Evolutionary conservation across 2,888 invertebrate species (phyloP).

Genomic region (Anorthoa munda): DNA sequence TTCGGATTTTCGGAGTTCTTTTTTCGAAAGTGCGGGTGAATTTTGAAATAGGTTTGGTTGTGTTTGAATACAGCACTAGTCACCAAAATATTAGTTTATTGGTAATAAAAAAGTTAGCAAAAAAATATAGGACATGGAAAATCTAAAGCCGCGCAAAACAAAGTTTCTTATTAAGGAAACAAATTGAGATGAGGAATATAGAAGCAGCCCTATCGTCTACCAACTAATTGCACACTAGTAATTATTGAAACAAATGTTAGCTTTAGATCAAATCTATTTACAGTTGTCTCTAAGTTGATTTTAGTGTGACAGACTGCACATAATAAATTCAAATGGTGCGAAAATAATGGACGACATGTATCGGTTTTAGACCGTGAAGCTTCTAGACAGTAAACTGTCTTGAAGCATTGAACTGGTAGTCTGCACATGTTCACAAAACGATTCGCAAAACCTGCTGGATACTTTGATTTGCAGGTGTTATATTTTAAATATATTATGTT

Average conservation of each 20-base stretch:
- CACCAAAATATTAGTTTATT: neutral
- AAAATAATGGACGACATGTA: slow-evolving; percentile 64
- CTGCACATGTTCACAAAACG: slow-evolving; percentile 28
- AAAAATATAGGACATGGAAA: neutral
- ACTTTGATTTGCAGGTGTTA: slow-evolving; percentile 12
- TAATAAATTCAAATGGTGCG: slow-evolving; percentile 67
- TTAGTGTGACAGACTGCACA: slow-evolving; percentile 61
- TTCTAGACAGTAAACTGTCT: slow-evolving; percentile 50
- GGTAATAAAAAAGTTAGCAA: neutral
- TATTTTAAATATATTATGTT: neutral
- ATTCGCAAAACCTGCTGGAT: slow-evolving; percentile 17
- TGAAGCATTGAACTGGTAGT: slow-evolving; percentile 25
- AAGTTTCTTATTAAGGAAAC: neutral
- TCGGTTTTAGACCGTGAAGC: slow-evolving; percentile 67
- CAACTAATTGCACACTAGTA: slow-evolving; percentile 29
- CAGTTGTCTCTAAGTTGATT: slow-evolving; percentile 41
- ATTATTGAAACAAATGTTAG: slow-evolving; percentile 51
- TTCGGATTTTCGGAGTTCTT: slow-evolving; percentile 1
- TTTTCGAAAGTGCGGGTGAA: neutral
- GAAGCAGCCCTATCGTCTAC: neutral
- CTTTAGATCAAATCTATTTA: slow-evolving; percentile 56
- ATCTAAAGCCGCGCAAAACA: neutral
- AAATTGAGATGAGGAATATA: neutral
- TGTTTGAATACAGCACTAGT: neutral
- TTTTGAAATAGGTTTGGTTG: neutral